These are phyloP conservation scores for Drosophila kurseongensis DNA, from an alignment of 1,140 invertebrate species.

Conservation along the genomic window DNA sequence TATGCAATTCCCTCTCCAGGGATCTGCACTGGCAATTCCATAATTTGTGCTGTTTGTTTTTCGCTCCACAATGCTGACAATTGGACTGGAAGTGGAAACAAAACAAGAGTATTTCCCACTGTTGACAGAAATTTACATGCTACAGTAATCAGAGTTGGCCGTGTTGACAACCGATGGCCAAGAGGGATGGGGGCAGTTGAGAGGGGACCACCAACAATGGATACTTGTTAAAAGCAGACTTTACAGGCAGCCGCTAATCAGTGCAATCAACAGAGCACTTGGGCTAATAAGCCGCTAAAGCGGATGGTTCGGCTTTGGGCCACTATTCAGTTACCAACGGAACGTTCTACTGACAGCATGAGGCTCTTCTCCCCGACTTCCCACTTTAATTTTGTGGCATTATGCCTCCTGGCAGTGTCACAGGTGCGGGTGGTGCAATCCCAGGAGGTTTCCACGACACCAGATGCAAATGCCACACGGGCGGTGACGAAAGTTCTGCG, in stretches of 20 bases:
- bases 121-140: slow-evolving; percentile 61
- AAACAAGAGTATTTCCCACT: slow-evolving; percentile 30
- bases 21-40: slow-evolving; percentile 37
- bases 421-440: slow-evolving; percentile 4
- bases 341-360: slow-evolving; percentile 50
- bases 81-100: slow-evolving; percentile 43
- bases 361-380: slow-evolving; percentile 9
- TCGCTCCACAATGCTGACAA: slow-evolving; percentile 34
- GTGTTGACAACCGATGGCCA: slow-evolving; percentile 23
- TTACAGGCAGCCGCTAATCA: slow-evolving; percentile 61
- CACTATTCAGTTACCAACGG: slow-evolving; percentile 35
- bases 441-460: neutral
- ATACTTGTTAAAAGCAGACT: slow-evolving; percentile 37
- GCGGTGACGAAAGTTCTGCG: slow-evolving; percentile 53
- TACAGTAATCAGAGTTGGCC: slow-evolving; percentile 38
- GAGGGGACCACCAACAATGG: slow-evolving; percentile 8
- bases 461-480: slow-evolving; percentile 35
- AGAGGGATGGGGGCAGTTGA: neutral
- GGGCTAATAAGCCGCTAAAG: slow-evolving; percentile 46
- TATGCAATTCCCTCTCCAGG: slow-evolving; percentile 2
- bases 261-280: slow-evolving; percentile 51
- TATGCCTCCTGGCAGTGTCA: slow-evolving; percentile 2
- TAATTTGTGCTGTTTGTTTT: slow-evolving; percentile 67
- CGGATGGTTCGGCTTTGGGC: neutral
- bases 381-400: neutral